phyloP scores from a whole-genome alignment of 2,888 invertebrate species.

The Enchytraeus crypticus region DNA sequence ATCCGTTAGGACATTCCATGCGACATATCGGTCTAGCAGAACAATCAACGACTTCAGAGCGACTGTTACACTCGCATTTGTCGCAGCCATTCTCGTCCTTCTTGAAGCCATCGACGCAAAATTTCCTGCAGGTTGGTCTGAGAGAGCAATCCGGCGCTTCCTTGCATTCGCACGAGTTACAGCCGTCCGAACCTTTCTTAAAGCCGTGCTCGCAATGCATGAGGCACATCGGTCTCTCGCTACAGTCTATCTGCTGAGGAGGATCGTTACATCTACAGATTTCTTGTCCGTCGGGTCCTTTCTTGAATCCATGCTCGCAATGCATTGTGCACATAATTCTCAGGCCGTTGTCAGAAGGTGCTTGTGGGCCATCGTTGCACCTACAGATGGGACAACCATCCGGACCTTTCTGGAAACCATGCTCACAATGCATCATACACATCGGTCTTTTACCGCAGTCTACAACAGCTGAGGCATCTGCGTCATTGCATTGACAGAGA shows the following conservation, averaged over 20 bases:
- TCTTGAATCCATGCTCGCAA: neutral
- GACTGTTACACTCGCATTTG: constrained; percentile 7
- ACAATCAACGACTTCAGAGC: no score
- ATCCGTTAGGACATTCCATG: constrained; percentile 6
- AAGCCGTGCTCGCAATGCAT: constrained; percentile 7
- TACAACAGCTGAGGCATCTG: neutral
- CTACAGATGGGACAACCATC: no score
- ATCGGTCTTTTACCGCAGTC: neutral
- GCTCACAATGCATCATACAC: no score
- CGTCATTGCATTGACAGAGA: constrained; percentile 3
- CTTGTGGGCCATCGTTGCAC: no score
- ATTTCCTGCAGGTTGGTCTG: constrained; percentile 4
- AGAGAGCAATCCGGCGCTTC: neutral
- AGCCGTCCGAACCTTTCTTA: constrained; percentile 4
- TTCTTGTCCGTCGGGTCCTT: neutral
- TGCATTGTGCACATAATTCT: neutral
- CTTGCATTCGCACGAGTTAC: constrained; percentile 11
- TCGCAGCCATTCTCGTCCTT: constrained; percentile 11
- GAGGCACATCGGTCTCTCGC: neutral
- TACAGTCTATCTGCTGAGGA: no score
- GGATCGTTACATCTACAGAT: constrained; percentile 13
- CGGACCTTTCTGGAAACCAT: no score
- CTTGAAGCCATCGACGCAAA: constrained; percentile 8
- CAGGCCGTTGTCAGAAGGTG: no score
- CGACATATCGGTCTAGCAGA: no score